Percentiles rank a stretch among this genome's conserved stretches.
phyloP scores from a whole-genome alignment of 2,113 vertebrate species.

The Phyllopteryx taeniolatus region DNA sequence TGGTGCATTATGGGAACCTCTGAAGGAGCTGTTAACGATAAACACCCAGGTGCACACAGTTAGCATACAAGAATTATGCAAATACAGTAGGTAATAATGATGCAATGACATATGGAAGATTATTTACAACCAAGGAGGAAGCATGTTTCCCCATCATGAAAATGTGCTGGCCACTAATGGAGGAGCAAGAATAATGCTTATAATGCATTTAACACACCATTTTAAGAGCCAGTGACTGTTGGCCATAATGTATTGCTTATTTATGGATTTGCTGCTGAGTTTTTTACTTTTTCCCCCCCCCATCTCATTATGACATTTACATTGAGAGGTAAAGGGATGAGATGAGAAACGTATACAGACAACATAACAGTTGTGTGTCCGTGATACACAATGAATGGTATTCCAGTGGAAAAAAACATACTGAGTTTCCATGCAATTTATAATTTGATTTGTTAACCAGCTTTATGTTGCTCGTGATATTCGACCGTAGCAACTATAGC shows the following conservation, averaged over 20 bases:
- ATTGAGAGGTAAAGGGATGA: conserved; percentile 4
- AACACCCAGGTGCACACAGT: conserved; percentile 28
- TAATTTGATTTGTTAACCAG: background rate
- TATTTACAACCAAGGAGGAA: conserved; percentile 40
- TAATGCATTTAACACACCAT: conserved; percentile 39
- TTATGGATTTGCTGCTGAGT: conserved; percentile 25
- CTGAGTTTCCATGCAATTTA: background rate
- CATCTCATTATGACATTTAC: conserved; percentile 26
- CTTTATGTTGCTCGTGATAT: background rate
- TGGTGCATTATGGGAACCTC: conserved; percentile 96
- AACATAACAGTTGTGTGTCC: conserved; percentile 1
- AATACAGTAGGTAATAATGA: conserved; percentile 20
- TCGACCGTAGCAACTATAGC: background rate
- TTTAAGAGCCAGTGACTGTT: conserved; percentile 28
- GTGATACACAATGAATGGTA: background rate
- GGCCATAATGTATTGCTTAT: conserved; percentile 17
- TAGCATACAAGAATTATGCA: conserved; percentile 39
- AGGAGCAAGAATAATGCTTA: conserved; percentile 38
- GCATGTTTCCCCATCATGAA: conserved; percentile 49
- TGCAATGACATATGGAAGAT: conserved; percentile 35
- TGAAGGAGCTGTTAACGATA: conserved; percentile 81
- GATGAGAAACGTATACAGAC: conserved; percentile 10
- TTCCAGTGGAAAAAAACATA: background rate
- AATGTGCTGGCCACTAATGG: conserved; percentile 49
- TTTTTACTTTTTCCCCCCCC: conserved; percentile 5